Base-by-base conservation (phyloP, 2,113 vertebrate genomes). In the Illadopsis cleaveri region DNA sequence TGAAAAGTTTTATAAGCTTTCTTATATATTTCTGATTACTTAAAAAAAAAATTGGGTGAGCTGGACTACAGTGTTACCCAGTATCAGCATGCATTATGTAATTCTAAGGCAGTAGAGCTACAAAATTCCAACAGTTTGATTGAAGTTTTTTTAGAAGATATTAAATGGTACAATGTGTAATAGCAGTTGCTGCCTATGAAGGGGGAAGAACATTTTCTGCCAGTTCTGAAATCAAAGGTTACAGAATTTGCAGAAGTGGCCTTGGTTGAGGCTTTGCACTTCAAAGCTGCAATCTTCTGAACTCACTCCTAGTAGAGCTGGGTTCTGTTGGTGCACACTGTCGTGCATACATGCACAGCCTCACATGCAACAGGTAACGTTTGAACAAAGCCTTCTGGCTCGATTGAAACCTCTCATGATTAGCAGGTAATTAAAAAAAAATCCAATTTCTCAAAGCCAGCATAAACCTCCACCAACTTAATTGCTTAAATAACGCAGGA, bases 281-380 rank as follows among this genome's bases (percentile, higher is more conserved):
- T 82, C 69, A 89, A 71, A 93, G 64, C 47, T 73, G 30, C 66
- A 47, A 57, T 44, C 19, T 38, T 65, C 54, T 61, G 40, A 45
- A 72, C 31, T n/a, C 3, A 3, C 19, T 75, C 47, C 60, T 12
- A 23, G 22, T 4, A 15, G 45, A 54, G 35, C 7, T 89, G 30
- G 28, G 31, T 31, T 93, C 50, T 82, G 25, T 40, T 72, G 31
- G 9, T 80, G 53, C 60, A 71, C 60, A 60, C 15, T 48, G 8
- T 48, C 42, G 6, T 0, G 0, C n/a, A 13, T 57, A 15, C 18
- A 6, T 25, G 24, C 2, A 3, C 38, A 85, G 61, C 30, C n/a
- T 71, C 73, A 28, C 27, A 9, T 27, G 23, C n/a, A 77, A 42
- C 37, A 48, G 45, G 45, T 88, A 64, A 40, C 25, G 23, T 60